Base-by-base conservation (phyloP, 2,888 invertebrate genomes). In the Ferdinandea cuprea region DNA sequence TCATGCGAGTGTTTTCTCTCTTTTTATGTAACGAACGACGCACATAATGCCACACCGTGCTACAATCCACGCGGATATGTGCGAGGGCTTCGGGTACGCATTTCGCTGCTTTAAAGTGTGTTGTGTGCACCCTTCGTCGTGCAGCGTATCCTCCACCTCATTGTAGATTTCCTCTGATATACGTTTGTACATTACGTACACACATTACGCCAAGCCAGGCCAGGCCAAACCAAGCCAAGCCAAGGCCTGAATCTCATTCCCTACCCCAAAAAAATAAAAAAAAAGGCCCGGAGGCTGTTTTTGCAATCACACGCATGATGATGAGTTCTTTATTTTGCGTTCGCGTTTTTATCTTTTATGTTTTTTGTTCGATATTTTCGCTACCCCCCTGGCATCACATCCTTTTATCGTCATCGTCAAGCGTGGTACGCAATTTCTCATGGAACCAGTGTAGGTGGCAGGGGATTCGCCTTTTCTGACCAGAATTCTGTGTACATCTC, bases 261-360 rank as follows among this genome's bases (percentile, higher is more conserved):
- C 73, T 61, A 68, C 66, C 83, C 83, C 48, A 83, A 83, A 83
- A 83, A 81, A 66, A n/a, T n/a, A 13, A 37, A 3, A 0, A 13
- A 15, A 40, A 7, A 7, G 72, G 66, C 59, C 83, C 63, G 61
- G 72, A 83, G 83, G 78, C 83, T 83, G 78, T 73, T 83, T 83
- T 83, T 73, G 83, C 83, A 83, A 83, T 83, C 83, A 83, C 78
- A 83, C 83, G 83, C 83, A 83, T 73, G 77, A 83, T 83, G 83
- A 83, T 83, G 83, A 73, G 83, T 78, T 83, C 83, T 83, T 83
- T 83, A 83, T 83, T 77, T 72, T 72, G 66, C 72, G 81, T 72
- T 83, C 68, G 44, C 52, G 68, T 83, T 78, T 78, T 59, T 78
- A 54, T 78, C 66, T 73, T 77, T 72, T 28, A 52, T 76, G 76